phyloP scores from a whole-genome alignment of 2,888 invertebrate genomes.

The Kryphioiulus occultus region DNA sequence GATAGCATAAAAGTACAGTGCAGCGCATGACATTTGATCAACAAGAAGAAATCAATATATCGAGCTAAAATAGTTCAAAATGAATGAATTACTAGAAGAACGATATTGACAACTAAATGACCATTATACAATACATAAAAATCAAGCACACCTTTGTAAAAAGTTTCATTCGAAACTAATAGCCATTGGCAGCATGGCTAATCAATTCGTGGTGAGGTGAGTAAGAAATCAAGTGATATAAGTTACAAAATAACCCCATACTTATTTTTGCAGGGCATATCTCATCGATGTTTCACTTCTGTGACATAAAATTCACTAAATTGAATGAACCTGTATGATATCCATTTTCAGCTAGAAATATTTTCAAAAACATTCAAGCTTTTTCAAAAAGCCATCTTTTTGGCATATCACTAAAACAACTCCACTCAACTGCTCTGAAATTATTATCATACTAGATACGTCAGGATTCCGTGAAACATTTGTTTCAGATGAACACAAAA shows the following conservation, averaged over 20 bases:
- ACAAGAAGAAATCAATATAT: neutral
- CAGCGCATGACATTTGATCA: slow-evolving; percentile 17
- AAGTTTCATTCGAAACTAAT: neutral
- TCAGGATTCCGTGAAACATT: too few relatives aligned
- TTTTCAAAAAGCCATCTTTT: too few relatives aligned
- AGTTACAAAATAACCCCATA: neutral
- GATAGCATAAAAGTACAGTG: slow-evolving; percentile 17
- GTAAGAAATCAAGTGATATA: neutral
- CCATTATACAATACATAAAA: neutral
- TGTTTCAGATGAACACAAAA: too few relatives aligned
- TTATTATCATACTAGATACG: too few relatives aligned
- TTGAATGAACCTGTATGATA: neutral
- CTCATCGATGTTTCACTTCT: neutral
- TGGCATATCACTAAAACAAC: too few relatives aligned
- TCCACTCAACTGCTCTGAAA: too few relatives aligned
- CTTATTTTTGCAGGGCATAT: neutral
- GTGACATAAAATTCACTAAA: neutral
- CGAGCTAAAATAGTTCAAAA: slow-evolving; percentile 11
- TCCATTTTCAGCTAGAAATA: neutral
- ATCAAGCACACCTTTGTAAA: neutral
- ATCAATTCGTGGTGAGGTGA: neutral
- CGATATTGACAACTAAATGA: slow-evolving; percentile 15
- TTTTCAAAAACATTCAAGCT: too few relatives aligned
- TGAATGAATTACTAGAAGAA: slow-evolving; percentile 16
- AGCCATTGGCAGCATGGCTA: neutral